Conservation (phyloP, 2,797 vertebrate genomes). For the Pagetopsis macropterus region DNA sequence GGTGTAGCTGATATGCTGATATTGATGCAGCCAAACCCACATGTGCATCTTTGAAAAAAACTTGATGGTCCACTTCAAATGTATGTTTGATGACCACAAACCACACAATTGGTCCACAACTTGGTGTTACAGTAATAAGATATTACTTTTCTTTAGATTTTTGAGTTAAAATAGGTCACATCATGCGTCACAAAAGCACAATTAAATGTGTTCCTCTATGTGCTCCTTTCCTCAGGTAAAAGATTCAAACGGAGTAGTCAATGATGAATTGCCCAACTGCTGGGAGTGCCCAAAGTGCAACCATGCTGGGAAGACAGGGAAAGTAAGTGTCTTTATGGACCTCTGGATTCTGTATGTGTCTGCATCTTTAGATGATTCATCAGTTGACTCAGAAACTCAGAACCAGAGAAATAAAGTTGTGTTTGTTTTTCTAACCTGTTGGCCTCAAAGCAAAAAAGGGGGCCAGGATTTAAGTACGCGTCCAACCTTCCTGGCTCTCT, state of each 20-base stretch:
- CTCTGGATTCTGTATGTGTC: neutral
- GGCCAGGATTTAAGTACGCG: slow-evolving; percentile 97
- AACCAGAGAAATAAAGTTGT: slow-evolving; percentile 90
- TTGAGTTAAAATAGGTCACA: neutral
- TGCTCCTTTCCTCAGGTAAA: slow-evolving; percentile 84
- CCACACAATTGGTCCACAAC: neutral
- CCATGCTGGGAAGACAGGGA: slow-evolving; percentile 96
- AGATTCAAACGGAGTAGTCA: slow-evolving; percentile 94
- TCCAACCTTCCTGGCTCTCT: slow-evolving; percentile 96
- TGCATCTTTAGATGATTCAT: neutral
- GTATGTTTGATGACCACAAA: neutral
- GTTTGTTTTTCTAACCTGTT: slow-evolving; percentile 86
- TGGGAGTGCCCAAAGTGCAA: slow-evolving; percentile 99
- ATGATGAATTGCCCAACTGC: slow-evolving; percentile 98
- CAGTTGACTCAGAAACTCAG: slow-evolving; percentile 10
- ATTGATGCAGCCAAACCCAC: neutral
- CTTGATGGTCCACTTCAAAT: slow-evolving; percentile 1
- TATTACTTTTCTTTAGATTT: neutral
- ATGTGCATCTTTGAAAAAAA: neutral
- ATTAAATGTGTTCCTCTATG: neutral
- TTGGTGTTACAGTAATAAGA: neutral
- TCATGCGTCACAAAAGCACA: no score
- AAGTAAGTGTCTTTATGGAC: slow-evolving; percentile 90
- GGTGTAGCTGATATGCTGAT: neutral
- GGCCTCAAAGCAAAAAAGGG: slow-evolving; percentile 99